These are phyloP conservation scores for Sminthurides aquaticus DNA, from an alignment of 2,888 invertebrate species.

Conservation along the genomic window DNA sequence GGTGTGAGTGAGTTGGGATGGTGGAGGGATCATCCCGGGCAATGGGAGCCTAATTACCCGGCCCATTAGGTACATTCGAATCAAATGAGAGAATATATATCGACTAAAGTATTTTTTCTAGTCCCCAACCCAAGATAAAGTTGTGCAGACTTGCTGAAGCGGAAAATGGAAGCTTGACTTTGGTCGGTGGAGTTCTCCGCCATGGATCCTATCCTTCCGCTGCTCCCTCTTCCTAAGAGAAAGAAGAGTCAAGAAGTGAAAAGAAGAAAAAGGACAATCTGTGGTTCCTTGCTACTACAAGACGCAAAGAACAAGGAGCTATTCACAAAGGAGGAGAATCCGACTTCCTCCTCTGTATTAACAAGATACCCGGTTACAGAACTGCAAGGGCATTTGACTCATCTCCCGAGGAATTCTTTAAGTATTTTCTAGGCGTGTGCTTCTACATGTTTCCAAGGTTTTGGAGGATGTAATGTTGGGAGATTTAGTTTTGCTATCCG, in stretches of 20 bases:
- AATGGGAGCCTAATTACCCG: constrained; percentile 42
- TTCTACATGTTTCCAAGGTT: no score
- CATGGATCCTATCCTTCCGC: background rate
- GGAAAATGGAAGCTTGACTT: constrained; percentile 43
- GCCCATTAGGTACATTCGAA: constrained; percentile 43
- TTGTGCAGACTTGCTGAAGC: constrained; percentile 43
- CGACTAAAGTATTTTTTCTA: constrained; percentile 40
- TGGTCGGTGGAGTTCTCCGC: background rate
- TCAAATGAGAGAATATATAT: constrained; percentile 43
- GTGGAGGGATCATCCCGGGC: constrained; percentile 23
- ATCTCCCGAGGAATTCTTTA: no score
- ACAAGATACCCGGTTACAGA: no score
- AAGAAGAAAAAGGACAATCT: constrained; percentile 25
- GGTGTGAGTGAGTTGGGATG: no score
- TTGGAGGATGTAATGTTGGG: no score
- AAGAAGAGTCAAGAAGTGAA: constrained; percentile 13
- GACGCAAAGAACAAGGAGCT: background rate
- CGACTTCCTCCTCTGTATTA: no score
- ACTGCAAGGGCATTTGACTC: no score
- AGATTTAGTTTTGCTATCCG: no score
- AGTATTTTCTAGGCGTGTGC: no score
- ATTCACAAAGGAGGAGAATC: no score
- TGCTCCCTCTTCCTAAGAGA: no score
- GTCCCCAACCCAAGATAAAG: constrained; percentile 43
- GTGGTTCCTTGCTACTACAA: constrained; percentile 31